Base-by-base conservation (phyloP, 2,888 invertebrate genomes). In the Cyclophora albipunctata region DNA sequence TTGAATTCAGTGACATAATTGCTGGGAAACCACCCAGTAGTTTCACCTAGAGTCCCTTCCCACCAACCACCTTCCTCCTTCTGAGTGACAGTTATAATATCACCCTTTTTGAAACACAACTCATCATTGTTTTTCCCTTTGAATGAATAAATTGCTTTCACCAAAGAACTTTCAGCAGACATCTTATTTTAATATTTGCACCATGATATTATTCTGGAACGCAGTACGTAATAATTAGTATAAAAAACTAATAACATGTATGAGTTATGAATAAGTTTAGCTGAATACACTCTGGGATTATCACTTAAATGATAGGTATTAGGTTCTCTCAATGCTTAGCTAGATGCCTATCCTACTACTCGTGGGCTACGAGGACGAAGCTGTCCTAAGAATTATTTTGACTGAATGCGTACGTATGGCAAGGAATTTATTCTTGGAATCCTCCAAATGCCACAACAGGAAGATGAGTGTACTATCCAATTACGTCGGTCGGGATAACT, bases 1-100 rank as follows among this genome's bases (percentile, higher is more conserved):
- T 95, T 95, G 75, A 92, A 93, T 84, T 98, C 97, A 73, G 95
- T 95, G 55, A 98, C 97, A 91, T 98, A 98, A 87, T 98, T 98
- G 74, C 96, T 96, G 56, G 98, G 98, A 89, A 99, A 99, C 98
- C 98, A 99, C 69, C 98, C 98, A 58, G 98, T 98, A 77, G 95
- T 96, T 64, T 96, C 98, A 55, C 94, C 93, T 46, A 98, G 89
- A 5, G 98, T 99, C 7, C 99, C 99, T 89, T 99, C 99, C 99
- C 99, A 99, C 99, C 99, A 99, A 44, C 98, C 98, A 49, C 98
- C 99, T 71, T 98, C 98, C 71, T 96, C 95, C 53, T 92, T 93
- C 82, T 99, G 99, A 40, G 98, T 98, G 51, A 99, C 95, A 41
- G 97, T 97, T 65, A 99, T 98, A 62, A 98, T 90, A 83, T 99